Evolutionary conservation across 2,888 invertebrate species (phyloP).

Genomic region (Lottia gigantea): DNA sequence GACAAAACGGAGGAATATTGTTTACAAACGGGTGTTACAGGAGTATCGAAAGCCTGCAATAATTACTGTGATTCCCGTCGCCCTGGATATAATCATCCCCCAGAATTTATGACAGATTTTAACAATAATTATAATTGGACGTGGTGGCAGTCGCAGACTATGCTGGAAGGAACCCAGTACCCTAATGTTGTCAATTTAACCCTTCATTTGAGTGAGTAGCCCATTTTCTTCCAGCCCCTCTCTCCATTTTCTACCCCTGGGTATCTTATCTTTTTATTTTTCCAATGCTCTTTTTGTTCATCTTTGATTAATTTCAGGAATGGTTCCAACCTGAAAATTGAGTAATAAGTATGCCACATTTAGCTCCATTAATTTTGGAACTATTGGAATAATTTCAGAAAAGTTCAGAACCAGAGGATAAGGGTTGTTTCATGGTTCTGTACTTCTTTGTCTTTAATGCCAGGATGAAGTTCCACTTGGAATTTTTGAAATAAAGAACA

Average conservation of each 20-base stretch:
- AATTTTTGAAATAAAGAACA: too few relatives aligned
- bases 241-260: not conserved
- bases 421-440: too few relatives aligned
- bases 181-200: conserved; percentile 94
- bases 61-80: conserved; percentile 74
- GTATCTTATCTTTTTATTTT: too few relatives aligned
- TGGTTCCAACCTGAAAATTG: too few relatives aligned
- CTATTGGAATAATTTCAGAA: too few relatives aligned
- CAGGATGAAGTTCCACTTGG: too few relatives aligned
- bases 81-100: conserved; percentile 75
- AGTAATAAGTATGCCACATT: too few relatives aligned
- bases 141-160: conserved; percentile 80
- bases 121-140: conserved; percentile 77
- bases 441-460: too few relatives aligned
- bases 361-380: too few relatives aligned
- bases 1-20: conserved; percentile 78
- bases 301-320: too few relatives aligned
- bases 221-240: not conserved
- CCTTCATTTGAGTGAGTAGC: conserved; percentile 79
- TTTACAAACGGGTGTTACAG: conserved; percentile 80
- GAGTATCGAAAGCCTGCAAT: conserved; percentile 75
- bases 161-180: conserved; percentile 91
- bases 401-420: too few relatives aligned
- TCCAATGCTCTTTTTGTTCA: too few relatives aligned
- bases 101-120: conserved; percentile 87